These are phyloP conservation scores for Herminia tarsipennalis DNA, from an alignment of 2,888 invertebrate genomes.

Conservation along the genomic window DNA sequence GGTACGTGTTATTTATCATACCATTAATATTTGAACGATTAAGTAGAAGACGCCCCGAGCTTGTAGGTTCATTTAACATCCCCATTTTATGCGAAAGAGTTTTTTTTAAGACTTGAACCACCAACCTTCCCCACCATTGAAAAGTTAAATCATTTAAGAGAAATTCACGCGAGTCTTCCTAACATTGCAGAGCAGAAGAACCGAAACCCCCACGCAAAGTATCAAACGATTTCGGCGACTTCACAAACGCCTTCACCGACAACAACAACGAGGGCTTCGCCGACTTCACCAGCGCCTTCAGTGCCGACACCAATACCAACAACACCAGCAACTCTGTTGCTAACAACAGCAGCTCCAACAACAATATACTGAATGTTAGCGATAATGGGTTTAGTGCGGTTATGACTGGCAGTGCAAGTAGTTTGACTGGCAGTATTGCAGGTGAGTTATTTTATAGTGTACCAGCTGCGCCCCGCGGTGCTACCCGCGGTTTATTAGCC, in stretches of 20 bases:
- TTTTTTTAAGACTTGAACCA: too few species aligned
- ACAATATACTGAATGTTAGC: background rate
- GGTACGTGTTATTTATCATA: too few species aligned
- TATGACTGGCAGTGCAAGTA: slow-evolving; percentile 8
- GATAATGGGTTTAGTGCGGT: slow-evolving; percentile 6
- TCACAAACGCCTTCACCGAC: slow-evolving; percentile 88
- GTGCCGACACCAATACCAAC: slow-evolving; percentile 12
- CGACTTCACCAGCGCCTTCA: slow-evolving; percentile 92
- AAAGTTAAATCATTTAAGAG: too few species aligned
- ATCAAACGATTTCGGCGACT: slow-evolving; percentile 90
- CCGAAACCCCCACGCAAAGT: slow-evolving; percentile 35
- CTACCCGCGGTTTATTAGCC: too few species aligned
- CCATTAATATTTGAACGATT: too few species aligned
- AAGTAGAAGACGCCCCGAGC: too few species aligned
- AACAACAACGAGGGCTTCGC: slow-evolving; percentile 89
- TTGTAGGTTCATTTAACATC: too few species aligned
- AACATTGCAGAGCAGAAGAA: slow-evolving; percentile 81
- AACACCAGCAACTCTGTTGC: background rate
- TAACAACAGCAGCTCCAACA: slow-evolving; percentile 11
- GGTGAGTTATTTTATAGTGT: slow-evolving; percentile 6
- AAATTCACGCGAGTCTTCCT: too few species aligned
- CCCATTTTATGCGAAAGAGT: too few species aligned
- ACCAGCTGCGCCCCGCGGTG: too few species aligned
- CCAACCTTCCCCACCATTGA: too few species aligned
- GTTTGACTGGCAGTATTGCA: background rate